Conservation (phyloP, 2,888 invertebrate genomes). For the Anoncus sp. region DNA sequence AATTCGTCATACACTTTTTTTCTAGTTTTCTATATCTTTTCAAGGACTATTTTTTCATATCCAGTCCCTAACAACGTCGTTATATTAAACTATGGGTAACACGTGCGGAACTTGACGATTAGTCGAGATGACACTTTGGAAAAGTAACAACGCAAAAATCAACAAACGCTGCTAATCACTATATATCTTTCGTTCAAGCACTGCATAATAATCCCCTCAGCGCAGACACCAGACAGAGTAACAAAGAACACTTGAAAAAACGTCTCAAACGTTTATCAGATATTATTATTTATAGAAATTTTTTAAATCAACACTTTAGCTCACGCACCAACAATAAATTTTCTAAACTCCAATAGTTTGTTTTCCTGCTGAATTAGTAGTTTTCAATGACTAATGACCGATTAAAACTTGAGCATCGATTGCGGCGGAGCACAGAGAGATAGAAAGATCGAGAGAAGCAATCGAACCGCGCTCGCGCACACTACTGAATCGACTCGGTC, state of each 20-base stretch:
- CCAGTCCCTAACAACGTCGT: constrained; percentile 38
- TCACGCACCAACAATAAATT: constrained; percentile 1
- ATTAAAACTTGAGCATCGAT: not conserved
- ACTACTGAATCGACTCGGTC: constrained; percentile 63
- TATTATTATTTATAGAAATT: not conserved
- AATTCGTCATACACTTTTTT: constrained; percentile 64
- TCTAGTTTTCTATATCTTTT: constrained; percentile 14
- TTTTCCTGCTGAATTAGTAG: too few species aligned
- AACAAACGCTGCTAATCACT: constrained; percentile 1
- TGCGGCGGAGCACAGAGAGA: not conserved
- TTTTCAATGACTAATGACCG: too few species aligned
- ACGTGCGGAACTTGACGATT: not conserved
- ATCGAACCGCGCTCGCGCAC: constrained; percentile 41
- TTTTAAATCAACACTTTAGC: too few species aligned
- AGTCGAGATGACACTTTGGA: not conserved
- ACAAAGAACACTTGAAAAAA: constrained; percentile 2
- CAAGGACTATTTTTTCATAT: constrained; percentile 13
- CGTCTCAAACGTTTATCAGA: too few species aligned
- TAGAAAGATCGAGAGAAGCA: constrained; percentile 27
- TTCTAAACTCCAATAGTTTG: not conserved
- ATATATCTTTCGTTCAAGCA: not conserved
- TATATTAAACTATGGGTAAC: too few species aligned
- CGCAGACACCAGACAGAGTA: not conserved
- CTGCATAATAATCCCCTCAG: not conserved
- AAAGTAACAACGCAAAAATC: constrained; percentile 15